Conservation (phyloP, 2,113 vertebrate species). For the Egretta garzetta region DNA sequence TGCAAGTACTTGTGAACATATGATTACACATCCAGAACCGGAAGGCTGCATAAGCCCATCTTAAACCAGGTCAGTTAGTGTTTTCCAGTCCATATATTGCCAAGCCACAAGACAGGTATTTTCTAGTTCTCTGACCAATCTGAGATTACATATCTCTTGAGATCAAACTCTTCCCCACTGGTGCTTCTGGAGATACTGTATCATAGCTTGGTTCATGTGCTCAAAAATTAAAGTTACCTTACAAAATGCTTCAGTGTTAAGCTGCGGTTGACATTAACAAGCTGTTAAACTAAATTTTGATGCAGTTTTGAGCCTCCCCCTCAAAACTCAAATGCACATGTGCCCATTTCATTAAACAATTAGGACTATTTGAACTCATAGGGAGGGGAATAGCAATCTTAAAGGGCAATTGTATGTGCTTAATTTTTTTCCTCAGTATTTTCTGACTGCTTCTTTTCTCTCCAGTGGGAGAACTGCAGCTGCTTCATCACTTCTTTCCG, state of each 20-base stretch:
- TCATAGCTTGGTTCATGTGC: not conserved
- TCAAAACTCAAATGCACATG: not conserved
- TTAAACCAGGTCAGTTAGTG: not conserved
- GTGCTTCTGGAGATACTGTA: not conserved
- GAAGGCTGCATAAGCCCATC: not conserved
- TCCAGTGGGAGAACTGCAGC: not conserved
- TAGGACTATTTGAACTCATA: not conserved
- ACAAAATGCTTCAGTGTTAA: not conserved
- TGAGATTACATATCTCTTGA: not conserved
- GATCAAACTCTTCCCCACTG: not conserved
- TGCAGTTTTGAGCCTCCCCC: not conserved
- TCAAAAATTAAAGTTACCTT: not conserved
- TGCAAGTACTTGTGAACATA: not conserved
- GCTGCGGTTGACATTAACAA: not conserved
- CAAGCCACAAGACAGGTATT: not conserved
- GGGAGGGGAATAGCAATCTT: not conserved
- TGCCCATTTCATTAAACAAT: not conserved
- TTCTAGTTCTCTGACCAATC: not conserved
- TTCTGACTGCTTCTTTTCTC: not conserved
- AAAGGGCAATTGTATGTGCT: not conserved
- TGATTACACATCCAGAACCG: not conserved
- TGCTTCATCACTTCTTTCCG: not conserved
- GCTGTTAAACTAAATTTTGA: not conserved
- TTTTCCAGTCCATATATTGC: not conserved
- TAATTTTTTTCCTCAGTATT: not conserved